These are phyloP conservation scores for Osmoderma eremita DNA, from an alignment of 2,888 invertebrate species.

Conservation along the genomic window DNA sequence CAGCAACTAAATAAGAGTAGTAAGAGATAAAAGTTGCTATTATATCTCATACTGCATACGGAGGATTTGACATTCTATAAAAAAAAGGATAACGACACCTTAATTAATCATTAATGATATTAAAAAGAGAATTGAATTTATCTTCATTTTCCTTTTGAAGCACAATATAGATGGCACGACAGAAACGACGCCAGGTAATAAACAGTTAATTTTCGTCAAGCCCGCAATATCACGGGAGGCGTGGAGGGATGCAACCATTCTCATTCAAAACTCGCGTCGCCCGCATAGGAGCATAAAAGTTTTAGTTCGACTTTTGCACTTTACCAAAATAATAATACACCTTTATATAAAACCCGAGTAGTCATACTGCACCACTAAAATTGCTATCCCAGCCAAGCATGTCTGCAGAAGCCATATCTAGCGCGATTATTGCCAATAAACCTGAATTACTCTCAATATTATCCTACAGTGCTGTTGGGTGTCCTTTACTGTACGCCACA, in stretches of 20 bases:
- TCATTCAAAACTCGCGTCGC: conserved; percentile 29
- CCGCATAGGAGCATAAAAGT: conserved; percentile 39
- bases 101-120: too few relatives aligned
- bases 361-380: conserved; percentile 51
- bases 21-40: too few relatives aligned
- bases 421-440: conserved; percentile 60
- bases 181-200: background rate
- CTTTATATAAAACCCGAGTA: conserved; percentile 48
- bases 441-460: conserved; percentile 62
- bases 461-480: conserved; percentile 51
- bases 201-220: conserved; percentile 28
- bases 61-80: too few relatives aligned
- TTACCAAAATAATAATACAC: conserved; percentile 51
- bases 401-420: conserved; percentile 59
- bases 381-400: conserved; percentile 53
- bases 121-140: too few relatives aligned
- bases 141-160: background rate
- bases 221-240: background rate
- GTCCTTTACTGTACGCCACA: conserved; percentile 42
- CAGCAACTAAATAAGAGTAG: too few relatives aligned
- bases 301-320: conserved; percentile 47
- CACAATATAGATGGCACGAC: background rate
- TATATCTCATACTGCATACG: too few relatives aligned
- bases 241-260: background rate
- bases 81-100: too few relatives aligned